Base-by-base conservation (phyloP, 30 jellyfish, hydroid and myxozoan genomes). In the Sanderia malayensis region DNA sequence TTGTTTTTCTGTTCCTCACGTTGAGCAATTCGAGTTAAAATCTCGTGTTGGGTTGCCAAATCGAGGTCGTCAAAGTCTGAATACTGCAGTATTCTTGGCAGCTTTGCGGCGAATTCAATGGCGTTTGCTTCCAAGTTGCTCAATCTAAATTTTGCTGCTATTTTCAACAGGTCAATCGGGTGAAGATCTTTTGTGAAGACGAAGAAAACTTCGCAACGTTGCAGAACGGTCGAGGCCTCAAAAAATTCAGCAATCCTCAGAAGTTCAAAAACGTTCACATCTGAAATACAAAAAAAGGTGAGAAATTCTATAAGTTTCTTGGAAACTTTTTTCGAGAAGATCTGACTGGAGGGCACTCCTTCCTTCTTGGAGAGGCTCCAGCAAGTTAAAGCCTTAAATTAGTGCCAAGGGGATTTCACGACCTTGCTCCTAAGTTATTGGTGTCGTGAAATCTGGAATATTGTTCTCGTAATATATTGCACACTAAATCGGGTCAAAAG, bases 101-200 rank as follows among this genome's bases (percentile, higher is more conserved):
- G 21, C 55, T 19, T 3, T 18, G 85, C 20, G 4, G 75, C 74
- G 22, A 21, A 29, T 22, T 24, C 23, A 4, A 61, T 58, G 6
- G 69, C 85, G 31, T 25, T 23, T 26, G 17, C 67, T 31, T 20
- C 32, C 3, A 73, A 19, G 27, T 20, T 21, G 24, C 44, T 24
- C 31, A 73, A 47, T 4, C 29, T 34, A 67, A 41, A 73, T 60
- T 73, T 58, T 29, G n/a, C 21, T 9, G 74, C 74, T 19, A 73
- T 58, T 8, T 32, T 31, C 41, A 73, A 31, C 2, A 73, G 71
- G 31, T 73, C 85, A 44, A 73, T 22, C 47, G 85, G 85, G 28
- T 73, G 85, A 23, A 58, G 30, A 13, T 58, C 65, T 0, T 26
- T 27, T 11, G 47, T 25, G 15, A 10, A 20, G 10, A 21, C 19